Base-by-base conservation (phyloP, 2,113 vertebrate species). In the Nesospiza acunhae region DNA sequence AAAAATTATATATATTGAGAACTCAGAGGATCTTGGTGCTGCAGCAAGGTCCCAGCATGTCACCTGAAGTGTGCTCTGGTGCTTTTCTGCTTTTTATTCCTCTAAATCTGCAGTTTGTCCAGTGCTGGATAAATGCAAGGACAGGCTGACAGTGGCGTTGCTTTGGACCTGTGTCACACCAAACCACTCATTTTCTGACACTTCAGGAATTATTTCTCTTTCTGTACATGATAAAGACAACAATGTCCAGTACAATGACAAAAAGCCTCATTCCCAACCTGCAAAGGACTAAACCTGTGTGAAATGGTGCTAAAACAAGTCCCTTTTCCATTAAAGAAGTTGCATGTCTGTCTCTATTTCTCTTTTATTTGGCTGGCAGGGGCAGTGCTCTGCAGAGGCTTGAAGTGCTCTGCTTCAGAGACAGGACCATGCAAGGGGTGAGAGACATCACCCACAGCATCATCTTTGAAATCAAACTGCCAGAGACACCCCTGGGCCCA, bases 321-420 rank as follows among this genome's bases (percentile, higher is more conserved):
- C 55, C 9, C 9, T 70, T 82, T 87, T 22, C 17, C 53, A 0
- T 68, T 87, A 31, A 49, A 52, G 28, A 92, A 88, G 13, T 78
- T 59, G 21, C 21, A 41, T 62, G 28, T 78, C 17, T 96, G 23
- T 95, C 24, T 90, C 2, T 83, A 0, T 72, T 37, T 96, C 2
- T 64, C 10, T 33, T 84, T 90, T 76, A 46, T 91, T 46, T 95
- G 84, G 30, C 49, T 80, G 60, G n/a, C 96, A 99, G 99, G 99
- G 98, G 98, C 41, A 96, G 96, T 13, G 75, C 93, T 86, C 74
- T 99, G 90, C 98, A 98, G 84, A 95, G 97, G 3, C 66, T 99
- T 55, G 99, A 99, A 96, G 98, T 99, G 62, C 96, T 99, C 49
- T 99, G 99, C 96, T 99, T 99, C 94, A 98, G 99, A 72, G 99